Percentiles rank a stretch among this genome's conserved stretches.
These are phyloP conservation scores for Bellardia bayeri DNA, from an alignment of 2,888 invertebrate genomes.

Conservation along the genomic window DNA sequence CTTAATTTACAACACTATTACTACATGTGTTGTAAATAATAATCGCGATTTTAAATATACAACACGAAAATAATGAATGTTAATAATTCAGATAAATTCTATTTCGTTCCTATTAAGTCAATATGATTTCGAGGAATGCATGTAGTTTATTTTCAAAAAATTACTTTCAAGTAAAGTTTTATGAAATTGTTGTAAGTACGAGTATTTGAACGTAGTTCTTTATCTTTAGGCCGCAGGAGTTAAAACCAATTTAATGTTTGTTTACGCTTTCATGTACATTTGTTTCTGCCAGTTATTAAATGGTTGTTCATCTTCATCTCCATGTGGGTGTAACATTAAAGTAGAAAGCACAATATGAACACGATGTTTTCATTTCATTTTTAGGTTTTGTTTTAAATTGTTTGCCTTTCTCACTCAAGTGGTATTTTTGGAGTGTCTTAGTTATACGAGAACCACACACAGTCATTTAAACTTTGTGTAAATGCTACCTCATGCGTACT, in stretches of 20 bases:
- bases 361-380: constrained; percentile 44
- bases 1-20: too few species aligned
- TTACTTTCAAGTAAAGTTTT: background rate
- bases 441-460: constrained; percentile 42
- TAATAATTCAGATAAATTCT: too few species aligned
- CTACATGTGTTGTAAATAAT: too few species aligned
- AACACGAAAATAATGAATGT: too few species aligned
- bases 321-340: constrained; percentile 59
- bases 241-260: constrained; percentile 65
- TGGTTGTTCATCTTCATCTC: constrained; percentile 53
- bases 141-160: background rate
- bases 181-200: background rate
- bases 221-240: constrained; percentile 50
- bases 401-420: constrained; percentile 57
- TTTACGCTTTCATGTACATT: constrained; percentile 33
- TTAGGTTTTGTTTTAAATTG: constrained; percentile 27
- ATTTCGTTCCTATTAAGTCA: background rate
- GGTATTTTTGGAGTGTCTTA: constrained; percentile 44
- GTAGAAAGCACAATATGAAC: constrained; percentile 50
- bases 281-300: constrained; percentile 53
- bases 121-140: background rate
- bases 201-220: constrained; percentile 13
- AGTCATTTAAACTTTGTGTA: constrained; percentile 39
- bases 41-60: too few species aligned
- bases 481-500: constrained; percentile 35